A percentile compares a stretch with the other conserved stretches of the same genome.
Conservation (phyloP, 2,888 invertebrate genomes). For the Dryocosmus kuriphilus region DNA sequence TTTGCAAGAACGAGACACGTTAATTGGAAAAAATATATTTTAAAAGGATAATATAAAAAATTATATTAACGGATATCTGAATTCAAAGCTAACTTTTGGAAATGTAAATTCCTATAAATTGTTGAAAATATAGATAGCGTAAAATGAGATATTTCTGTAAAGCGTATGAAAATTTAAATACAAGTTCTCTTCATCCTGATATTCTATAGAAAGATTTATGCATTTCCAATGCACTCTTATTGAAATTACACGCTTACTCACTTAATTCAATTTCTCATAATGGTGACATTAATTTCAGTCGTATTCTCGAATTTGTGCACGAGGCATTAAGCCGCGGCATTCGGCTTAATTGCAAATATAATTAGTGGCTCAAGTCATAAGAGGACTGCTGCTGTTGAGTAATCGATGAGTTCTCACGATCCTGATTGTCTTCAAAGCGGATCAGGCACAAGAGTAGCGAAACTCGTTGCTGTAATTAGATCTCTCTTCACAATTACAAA, state of each 20-base stretch:
- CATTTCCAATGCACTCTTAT: too few relatives aligned
- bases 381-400: constrained; percentile 57
- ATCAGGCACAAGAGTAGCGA: constrained; percentile 69
- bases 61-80: too few relatives aligned
- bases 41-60: too few relatives aligned
- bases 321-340: constrained; percentile 63
- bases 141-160: too few relatives aligned
- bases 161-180: too few relatives aligned
- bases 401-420: constrained; percentile 68
- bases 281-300: constrained; percentile 63
- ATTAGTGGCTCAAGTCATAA: constrained; percentile 71
- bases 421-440: constrained; percentile 69
- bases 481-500: neutral
- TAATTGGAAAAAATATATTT: too few relatives aligned
- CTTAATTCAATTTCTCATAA: neutral
- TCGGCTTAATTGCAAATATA: constrained; percentile 72
- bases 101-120: too few relatives aligned
- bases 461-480: constrained; percentile 67
- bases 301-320: constrained; percentile 67
- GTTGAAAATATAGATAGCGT: too few relatives aligned
- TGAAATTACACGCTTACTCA: neutral
- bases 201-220: too few relatives aligned
- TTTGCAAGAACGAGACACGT: too few relatives aligned
- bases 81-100: too few relatives aligned
- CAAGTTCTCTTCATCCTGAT: too few relatives aligned